Percentiles rank a stretch among this genome's conserved stretches.
Evolutionary conservation across 2,113 vertebrate genomes (phyloP).

Genomic region (Polypterus bichir): DNA sequence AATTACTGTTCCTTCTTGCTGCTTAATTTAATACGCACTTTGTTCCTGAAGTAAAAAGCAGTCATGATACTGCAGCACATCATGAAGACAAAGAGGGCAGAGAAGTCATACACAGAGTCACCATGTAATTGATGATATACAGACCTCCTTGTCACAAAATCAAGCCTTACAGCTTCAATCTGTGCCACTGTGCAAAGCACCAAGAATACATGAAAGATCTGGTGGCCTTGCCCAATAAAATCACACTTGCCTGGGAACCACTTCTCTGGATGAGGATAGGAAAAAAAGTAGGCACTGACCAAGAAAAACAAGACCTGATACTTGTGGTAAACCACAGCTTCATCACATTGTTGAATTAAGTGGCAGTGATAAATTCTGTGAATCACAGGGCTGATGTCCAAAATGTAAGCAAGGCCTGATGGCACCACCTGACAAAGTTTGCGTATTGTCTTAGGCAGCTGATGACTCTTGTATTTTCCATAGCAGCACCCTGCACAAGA

Average conservation of each 20-base stretch:
- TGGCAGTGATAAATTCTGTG: slow-evolving; percentile 68
- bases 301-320: slow-evolving; percentile 85
- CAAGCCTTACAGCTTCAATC: slow-evolving; percentile 75
- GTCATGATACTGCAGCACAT: slow-evolving; percentile 71
- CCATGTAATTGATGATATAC: slow-evolving; percentile 70
- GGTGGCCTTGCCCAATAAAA: slow-evolving; percentile 83
- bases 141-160: slow-evolving; percentile 61
- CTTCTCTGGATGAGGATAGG: slow-evolving; percentile 76
- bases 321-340: slow-evolving; percentile 65
- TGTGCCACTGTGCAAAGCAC: slow-evolving; percentile 80
- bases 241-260: slow-evolving; percentile 80
- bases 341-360: neutral
- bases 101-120: slow-evolving; percentile 60
- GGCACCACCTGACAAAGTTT: slow-evolving; percentile 83
- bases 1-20: slow-evolving; percentile 56
- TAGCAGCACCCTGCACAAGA: slow-evolving; percentile 87
- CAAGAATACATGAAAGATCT: slow-evolving; percentile 82
- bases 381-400: slow-evolving; percentile 84
- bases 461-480: slow-evolving; percentile 61
- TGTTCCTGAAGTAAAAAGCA: slow-evolving; percentile 58
- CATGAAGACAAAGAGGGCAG: slow-evolving; percentile 66
- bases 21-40: slow-evolving; percentile 50
- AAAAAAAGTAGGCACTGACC: slow-evolving; percentile 78
- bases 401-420: slow-evolving; percentile 68
- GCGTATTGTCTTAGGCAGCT: slow-evolving; percentile 45